These are phyloP conservation scores for Takifugu flavidus DNA, from an alignment of 2,113 vertebrate species.

Conservation along the genomic window DNA sequence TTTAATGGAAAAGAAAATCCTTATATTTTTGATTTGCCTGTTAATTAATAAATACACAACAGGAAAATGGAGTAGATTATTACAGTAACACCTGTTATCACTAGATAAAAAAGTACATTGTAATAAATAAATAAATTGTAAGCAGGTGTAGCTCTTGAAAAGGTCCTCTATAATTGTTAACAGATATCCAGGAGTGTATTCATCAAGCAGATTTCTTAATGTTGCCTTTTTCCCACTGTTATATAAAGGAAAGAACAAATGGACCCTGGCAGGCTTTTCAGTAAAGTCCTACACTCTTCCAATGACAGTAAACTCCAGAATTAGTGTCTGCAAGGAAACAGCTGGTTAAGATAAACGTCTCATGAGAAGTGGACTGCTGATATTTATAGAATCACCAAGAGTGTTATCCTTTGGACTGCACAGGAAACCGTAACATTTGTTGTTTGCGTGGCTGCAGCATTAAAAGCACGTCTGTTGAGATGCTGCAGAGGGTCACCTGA, in stretches of 20 bases:
- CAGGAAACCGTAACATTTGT: slow-evolving; percentile 51
- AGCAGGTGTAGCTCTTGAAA: not conserved
- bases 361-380: slow-evolving; percentile 26
- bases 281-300: no score
- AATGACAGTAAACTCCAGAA: not conserved
- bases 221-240: no score
- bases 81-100: not conserved
- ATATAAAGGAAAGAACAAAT: no score
- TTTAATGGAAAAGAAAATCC: no score
- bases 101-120: not conserved
- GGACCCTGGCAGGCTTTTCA: no score
- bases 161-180: not conserved
- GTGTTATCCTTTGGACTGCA: slow-evolving; percentile 59
- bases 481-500: not conserved
- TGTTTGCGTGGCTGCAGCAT: slow-evolving; percentile 58
- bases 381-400: slow-evolving; percentile 66
- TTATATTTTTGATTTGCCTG: no score
- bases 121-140: not conserved
- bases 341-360: slow-evolving; percentile 16
- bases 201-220: no score
- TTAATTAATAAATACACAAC: no score
- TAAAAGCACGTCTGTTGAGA: slow-evolving; percentile 22
- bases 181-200: no score
- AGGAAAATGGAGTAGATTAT: no score
- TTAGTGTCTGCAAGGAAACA: slow-evolving; percentile 3